Percentiles rank a stretch among this genome's conserved stretches.
Conservation (phyloP, 1,140 invertebrate species). For the Idris sp. region DNA sequence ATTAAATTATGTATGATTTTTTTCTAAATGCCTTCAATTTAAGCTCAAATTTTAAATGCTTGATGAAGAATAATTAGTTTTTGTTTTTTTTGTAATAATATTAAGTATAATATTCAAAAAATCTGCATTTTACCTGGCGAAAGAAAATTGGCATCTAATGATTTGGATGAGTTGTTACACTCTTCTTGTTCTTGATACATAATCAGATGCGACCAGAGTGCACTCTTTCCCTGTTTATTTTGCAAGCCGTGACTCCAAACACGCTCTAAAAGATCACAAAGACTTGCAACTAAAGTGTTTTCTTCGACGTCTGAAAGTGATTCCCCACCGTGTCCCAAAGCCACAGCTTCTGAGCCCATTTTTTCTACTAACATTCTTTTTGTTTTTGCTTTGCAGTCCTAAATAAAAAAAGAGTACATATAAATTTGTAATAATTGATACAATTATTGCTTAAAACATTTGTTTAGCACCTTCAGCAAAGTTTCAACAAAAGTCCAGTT, state of each 20-base stretch:
- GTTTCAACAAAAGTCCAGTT: no score
- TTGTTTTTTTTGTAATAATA: no score
- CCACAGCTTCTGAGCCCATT: slow-evolving; percentile 96
- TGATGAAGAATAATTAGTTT: no score
- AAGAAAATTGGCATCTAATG: slow-evolving; percentile 89
- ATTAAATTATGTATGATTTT: no score
- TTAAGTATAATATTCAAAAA: no score
- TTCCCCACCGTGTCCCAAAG: slow-evolving; percentile 86
- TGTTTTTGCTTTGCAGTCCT: slow-evolving; percentile 95
- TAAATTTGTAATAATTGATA: no score
- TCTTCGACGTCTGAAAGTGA: slow-evolving; percentile 87
- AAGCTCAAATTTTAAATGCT: no score
- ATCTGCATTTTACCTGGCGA: slow-evolving; percentile 88
- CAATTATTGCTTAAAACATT: no score
- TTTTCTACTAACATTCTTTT: slow-evolving; percentile 99
- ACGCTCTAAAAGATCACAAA: slow-evolving; percentile 98
- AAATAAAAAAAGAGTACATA: no score
- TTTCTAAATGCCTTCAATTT: no score
- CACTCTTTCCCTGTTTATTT: slow-evolving; percentile 96
- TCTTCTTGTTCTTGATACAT: slow-evolving; percentile 94
- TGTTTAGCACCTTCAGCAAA: no score
- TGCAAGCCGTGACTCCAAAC: slow-evolving; percentile 99
- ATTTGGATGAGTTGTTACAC: slow-evolving; percentile 84
- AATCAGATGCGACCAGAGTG: slow-evolving; percentile 94
- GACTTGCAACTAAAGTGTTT: slow-evolving; percentile 96